Evolutionary conservation across 2,797 vertebrate genomes (phyloP).

Genomic region (Stomatorhinus walkeri): DNA sequence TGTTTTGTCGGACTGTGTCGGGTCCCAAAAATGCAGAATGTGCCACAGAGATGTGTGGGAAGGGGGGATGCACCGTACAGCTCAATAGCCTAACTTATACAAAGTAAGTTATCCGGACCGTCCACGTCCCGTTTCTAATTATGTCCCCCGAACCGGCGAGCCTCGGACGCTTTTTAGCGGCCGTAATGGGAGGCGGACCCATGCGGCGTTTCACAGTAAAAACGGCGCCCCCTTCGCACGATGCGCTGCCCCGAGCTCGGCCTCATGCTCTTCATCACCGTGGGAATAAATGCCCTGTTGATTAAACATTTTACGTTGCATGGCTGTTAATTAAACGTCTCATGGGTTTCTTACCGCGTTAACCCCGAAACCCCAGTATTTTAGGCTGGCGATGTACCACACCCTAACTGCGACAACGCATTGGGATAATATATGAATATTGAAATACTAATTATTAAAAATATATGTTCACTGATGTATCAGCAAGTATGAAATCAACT

Average conservation of each 20-base stretch:
- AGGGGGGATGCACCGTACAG: not conserved
- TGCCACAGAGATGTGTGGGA: not conserved
- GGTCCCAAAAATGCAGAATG: not conserved
- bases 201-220: not conserved
- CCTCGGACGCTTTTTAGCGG: not conserved
- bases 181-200: not conserved
- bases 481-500: not conserved
- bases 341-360: not conserved
- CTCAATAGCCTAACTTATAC: not conserved
- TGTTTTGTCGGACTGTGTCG: not conserved
- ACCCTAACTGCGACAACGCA: not conserved
- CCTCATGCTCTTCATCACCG: not conserved
- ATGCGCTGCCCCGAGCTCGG: not conserved
- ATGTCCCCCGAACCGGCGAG: not conserved
- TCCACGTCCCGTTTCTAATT: not conserved
- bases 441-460: not conserved
- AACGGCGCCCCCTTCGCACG: not conserved
- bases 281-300: conserved; percentile 5
- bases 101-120: not conserved
- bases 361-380: not conserved
- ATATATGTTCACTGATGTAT: not conserved
- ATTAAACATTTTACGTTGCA: not conserved
- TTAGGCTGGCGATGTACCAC: not conserved
- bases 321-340: not conserved
- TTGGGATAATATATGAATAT: not conserved